phyloP scores from a whole-genome alignment of 2,113 vertebrate species.

The Mandrillus leucophaeus region DNA sequence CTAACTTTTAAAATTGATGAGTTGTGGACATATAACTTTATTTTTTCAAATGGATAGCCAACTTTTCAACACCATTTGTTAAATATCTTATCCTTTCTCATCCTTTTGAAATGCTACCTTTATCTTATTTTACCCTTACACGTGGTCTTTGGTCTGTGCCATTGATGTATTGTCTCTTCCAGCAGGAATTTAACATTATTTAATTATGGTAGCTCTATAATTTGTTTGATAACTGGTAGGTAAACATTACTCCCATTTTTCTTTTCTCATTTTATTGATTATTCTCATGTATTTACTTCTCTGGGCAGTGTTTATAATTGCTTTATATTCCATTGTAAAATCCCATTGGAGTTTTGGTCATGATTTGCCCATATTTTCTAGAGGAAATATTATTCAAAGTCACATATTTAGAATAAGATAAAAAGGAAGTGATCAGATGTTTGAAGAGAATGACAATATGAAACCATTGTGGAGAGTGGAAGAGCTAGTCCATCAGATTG shows the following conservation, averaged over 20 bases:
- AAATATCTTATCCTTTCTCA: background rate
- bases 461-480: background rate
- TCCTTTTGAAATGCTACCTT: conserved; percentile 27
- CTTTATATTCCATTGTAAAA: conserved; percentile 17
- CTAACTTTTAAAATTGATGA: background rate
- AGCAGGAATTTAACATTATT: background rate
- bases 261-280: conserved; percentile 45
- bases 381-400: background rate
- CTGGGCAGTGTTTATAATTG: background rate
- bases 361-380: conserved; percentile 16
- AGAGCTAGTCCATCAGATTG: background rate
- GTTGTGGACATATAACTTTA: background rate
- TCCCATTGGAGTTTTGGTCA: background rate
- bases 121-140: conserved; percentile 40
- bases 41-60: background rate
- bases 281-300: background rate
- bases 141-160: background rate
- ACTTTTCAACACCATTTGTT: background rate
- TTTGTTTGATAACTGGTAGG: conserved; percentile 35
- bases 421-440: background rate
- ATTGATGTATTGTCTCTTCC: background rate
- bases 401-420: background rate
- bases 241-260: background rate
- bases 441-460: background rate
- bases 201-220: background rate